These are phyloP conservation scores for Mnemiopsis leidyi DNA, from an alignment of 37 sponge, comb jelly and placozoan species.

Conservation along the genomic window DNA sequence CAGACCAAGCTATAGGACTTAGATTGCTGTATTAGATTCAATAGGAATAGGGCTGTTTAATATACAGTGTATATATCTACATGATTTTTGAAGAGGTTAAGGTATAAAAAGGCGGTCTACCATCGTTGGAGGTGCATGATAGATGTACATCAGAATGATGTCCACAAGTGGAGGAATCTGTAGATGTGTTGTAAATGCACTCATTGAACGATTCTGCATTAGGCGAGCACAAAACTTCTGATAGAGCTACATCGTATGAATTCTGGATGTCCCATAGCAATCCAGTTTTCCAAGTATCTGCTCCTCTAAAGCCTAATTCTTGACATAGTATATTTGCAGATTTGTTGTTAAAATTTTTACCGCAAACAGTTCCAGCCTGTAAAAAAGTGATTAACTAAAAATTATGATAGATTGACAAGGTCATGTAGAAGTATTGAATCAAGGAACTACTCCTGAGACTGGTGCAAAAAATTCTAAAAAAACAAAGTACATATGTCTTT, in stretches of 20 bases:
- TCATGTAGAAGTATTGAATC: too few relatives aligned
- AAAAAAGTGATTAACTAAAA: too few relatives aligned
- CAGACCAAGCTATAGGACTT: too few relatives aligned
- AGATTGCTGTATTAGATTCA: too few relatives aligned
- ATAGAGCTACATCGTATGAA: neutral
- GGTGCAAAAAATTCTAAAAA: too few relatives aligned
- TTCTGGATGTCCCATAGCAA: neutral
- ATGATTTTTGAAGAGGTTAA: neutral
- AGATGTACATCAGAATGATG: neutral
- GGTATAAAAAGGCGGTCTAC: too few relatives aligned
- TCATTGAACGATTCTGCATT: neutral
- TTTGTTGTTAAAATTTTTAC: neutral
- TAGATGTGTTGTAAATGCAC: neutral
- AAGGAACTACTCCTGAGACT: too few relatives aligned
- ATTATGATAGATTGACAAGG: too few relatives aligned
- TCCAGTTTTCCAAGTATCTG: neutral
- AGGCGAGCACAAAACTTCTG: neutral
- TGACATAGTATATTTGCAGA: neutral
- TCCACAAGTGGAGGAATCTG: neutral
- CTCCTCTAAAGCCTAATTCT: neutral
- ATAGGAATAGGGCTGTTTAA: too few relatives aligned
- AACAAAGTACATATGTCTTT: too few relatives aligned
- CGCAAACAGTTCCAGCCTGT: conserved; percentile 2
- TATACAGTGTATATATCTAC: too few relatives aligned
- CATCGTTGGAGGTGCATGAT: neutral